These are phyloP conservation scores for Montipora foliosa DNA, from an alignment of 64 coral and sea anemone genomes.

Conservation along the genomic window DNA sequence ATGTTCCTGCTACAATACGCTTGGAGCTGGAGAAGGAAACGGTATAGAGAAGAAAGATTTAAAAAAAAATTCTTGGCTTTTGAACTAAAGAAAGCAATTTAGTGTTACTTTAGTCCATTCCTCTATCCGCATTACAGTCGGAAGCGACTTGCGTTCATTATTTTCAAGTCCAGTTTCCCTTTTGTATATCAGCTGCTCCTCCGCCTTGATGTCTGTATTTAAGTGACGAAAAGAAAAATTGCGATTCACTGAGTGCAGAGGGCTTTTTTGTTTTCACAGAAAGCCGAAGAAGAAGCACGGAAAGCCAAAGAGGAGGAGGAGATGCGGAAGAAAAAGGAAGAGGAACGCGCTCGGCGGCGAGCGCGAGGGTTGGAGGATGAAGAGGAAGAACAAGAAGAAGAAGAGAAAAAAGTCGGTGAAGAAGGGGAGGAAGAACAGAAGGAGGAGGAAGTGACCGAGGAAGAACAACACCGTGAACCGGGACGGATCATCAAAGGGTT, in stretches of 20 bases:
- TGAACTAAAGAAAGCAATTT: too few relatives aligned
- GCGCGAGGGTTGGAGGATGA: constrained; percentile 93
- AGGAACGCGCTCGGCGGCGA: constrained; percentile 73
- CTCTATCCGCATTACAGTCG: too few relatives aligned
- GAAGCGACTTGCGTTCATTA: too few relatives aligned
- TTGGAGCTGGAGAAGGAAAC: too few relatives aligned
- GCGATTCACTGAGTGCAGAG: not conserved
- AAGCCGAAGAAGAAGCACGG: constrained; percentile 95
- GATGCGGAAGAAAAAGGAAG: constrained; percentile 95
- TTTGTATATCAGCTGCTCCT: too few relatives aligned
- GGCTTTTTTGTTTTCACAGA: constrained; percentile 39
- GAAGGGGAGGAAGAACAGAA: constrained; percentile 72
- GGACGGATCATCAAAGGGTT: constrained; percentile 86
- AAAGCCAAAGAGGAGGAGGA: constrained; percentile 96
- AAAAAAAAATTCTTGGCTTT: too few relatives aligned
- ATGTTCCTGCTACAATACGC: too few relatives aligned
- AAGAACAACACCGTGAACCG: constrained; percentile 55
- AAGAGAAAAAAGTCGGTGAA: constrained; percentile 69
- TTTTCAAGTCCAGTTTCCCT: too few relatives aligned
- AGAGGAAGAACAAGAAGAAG: constrained; percentile 86
- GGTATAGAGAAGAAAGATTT: too few relatives aligned
- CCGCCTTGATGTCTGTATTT: too few relatives aligned
- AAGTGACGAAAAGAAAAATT: not conserved
- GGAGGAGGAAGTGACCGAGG: constrained; percentile 57
- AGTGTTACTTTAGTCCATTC: too few relatives aligned